Evolutionary conservation across 2,888 invertebrate species (phyloP).

Genomic region (Athripsodes cinereus): DNA sequence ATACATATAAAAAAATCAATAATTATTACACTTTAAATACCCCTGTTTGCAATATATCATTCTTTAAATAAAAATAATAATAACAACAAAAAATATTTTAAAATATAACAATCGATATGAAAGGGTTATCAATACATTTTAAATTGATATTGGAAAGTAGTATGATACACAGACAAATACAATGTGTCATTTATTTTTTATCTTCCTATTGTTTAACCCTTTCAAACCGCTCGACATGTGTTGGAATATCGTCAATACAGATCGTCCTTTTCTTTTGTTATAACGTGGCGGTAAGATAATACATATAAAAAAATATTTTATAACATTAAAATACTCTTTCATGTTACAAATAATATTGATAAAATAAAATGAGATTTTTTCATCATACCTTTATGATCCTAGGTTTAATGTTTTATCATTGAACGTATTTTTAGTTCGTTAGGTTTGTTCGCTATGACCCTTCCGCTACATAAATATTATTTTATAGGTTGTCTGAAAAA

Average conservation of each 20-base stretch:
- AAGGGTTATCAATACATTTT: conserved; percentile 24
- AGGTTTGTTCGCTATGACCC: no score
- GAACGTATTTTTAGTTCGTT: no score
- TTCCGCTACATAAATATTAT: no score
- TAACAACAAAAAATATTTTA: conserved; percentile 17
- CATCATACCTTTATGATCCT: no score
- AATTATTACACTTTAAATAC: conserved; percentile 9
- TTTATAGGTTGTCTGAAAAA: no score
- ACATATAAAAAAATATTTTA: background rate
- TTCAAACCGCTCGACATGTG: conserved; percentile 21
- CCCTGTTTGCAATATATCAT: conserved; percentile 10
- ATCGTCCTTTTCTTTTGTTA: background rate
- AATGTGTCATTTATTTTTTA: conserved; percentile 20
- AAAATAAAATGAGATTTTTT: background rate
- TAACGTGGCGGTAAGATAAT: background rate
- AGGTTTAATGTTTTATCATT: no score
- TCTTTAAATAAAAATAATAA: conserved; percentile 3
- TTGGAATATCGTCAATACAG: conserved; percentile 14
- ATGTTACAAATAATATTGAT: conserved; percentile 1
- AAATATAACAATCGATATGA: conserved; percentile 10
- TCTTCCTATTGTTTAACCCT: conserved; percentile 26
- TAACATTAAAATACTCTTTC: background rate
- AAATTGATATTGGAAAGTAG: conserved; percentile 22
- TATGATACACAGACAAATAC: no score
- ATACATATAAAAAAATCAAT: background rate